phyloP scores from a whole-genome alignment of 2,888 invertebrate genomes.

The Macroteleia sp. region DNA sequence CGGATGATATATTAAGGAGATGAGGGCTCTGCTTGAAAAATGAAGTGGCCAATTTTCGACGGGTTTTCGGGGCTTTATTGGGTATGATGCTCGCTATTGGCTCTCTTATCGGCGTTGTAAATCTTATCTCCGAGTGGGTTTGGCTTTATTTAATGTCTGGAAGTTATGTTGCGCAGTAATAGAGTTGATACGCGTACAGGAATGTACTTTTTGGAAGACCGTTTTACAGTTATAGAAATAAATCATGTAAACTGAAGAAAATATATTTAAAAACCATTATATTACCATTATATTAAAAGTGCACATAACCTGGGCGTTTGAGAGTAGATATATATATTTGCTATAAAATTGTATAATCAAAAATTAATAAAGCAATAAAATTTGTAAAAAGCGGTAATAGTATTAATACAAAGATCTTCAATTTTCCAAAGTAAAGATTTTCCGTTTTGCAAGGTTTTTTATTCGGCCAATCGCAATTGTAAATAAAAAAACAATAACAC shows the following conservation, averaged over 20 bases:
- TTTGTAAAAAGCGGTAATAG: too few relatives aligned
- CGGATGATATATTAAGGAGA: conserved; percentile 48
- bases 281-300: background rate
- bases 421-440: too few relatives aligned
- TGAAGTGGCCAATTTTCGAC: conserved; percentile 54
- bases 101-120: conserved; percentile 40
- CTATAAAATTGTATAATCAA: too few relatives aligned
- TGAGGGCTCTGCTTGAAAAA: conserved; percentile 40
- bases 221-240: conserved; percentile 20
- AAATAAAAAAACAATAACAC: too few relatives aligned
- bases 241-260: background rate
- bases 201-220: background rate
- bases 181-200: conserved; percentile 1
- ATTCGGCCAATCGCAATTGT: too few relatives aligned
- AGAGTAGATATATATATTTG: too few relatives aligned
- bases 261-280: too few relatives aligned
- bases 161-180: conserved; percentile 23
- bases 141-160: conserved; percentile 41
- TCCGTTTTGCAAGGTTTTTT: too few relatives aligned
- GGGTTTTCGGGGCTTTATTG: conserved; percentile 38
- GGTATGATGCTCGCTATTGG: conserved; percentile 29
- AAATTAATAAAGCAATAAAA: background rate
- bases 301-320: background rate
- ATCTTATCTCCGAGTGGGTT: conserved; percentile 36
- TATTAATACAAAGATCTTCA: too few relatives aligned